phyloP scores from a whole-genome alignment of 2,888 invertebrate species.

The Sinopyrophorus schimmeli region DNA sequence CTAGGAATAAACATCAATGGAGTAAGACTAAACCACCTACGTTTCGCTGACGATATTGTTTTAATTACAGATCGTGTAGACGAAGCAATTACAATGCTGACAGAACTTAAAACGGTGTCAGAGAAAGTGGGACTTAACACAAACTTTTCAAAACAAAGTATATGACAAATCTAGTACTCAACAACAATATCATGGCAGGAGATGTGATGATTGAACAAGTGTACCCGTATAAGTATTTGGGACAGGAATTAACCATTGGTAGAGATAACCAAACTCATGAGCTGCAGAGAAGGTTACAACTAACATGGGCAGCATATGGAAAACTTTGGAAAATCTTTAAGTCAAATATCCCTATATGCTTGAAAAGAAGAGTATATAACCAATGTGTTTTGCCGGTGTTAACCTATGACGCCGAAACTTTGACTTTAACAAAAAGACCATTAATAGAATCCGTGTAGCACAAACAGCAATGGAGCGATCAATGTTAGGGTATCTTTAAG shows the following conservation, averaged over 20 bases:
- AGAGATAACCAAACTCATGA: background rate
- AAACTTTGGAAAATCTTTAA: background rate
- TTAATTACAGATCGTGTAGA: background rate
- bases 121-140: too few species aligned
- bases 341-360: constrained; percentile 2
- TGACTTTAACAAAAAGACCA: constrained; percentile 1
- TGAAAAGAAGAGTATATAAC: background rate
- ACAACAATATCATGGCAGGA: too few species aligned
- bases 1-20: too few species aligned
- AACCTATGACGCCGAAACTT: background rate
- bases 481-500: too few species aligned
- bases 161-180: background rate
- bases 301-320: background rate
- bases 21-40: background rate
- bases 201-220: too few species aligned
- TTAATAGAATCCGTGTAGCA: too few species aligned
- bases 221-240: background rate
- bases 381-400: background rate
- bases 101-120: too few species aligned
- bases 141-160: too few species aligned
- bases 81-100: background rate
- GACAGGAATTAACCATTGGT: background rate
- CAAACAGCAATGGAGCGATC: too few species aligned
- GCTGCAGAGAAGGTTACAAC: background rate
- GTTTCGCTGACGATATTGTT: background rate